Evolutionary conservation across 2,888 invertebrate species (phyloP), one percentile per base, ranked within the genome.

Genomic region (Polyommatus icarus): DNA sequence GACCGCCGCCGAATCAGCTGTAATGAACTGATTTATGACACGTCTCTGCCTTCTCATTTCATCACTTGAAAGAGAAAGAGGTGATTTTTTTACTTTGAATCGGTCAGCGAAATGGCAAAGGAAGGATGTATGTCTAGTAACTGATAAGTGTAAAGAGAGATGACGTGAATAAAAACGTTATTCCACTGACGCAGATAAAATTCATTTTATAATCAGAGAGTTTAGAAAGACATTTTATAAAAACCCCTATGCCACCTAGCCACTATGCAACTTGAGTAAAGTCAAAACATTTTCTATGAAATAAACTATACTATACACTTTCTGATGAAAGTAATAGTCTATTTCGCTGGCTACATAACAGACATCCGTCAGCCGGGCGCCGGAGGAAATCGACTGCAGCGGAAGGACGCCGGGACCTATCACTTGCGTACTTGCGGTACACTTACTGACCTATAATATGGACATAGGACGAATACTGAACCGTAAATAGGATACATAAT

Each of bases 1-100:
- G 81, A 80, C 80, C 81, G 36, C 72, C 36, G 72, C 36, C 36
- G n/a, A 36, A 72, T 20, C 36, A 72, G 36, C 36, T n/a, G 61
- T 61, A 61, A 24, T 40, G 61, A 61, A n/a, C 61, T 5, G 61
- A 61, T 61, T 61, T 12, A 24, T 61, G 61, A 24, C 61, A 61
- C 12, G 20, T 59, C 59, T 54, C 12, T 61, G 24, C 10, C 61
- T 20, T 8, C 10, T 20, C 12, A 8, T 24, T 12, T 24, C 2
- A 24, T 61, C 12, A 24, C 7, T 59, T 20, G 24, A 61, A 20
- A 3, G 59, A 20, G 10, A 61, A 59, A n/a, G 59, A 59, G 54
- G 18, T 54, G 1, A 54, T 54, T 54, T 54, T 50, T 15, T 46
- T 46, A 46, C 46, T 54, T 18, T 59, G 15, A 59, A 59, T 59